A percentile compares a stretch with the other conserved stretches of the same genome.
These are phyloP conservation scores for Drosophila borborema DNA, from an alignment of 2,888 invertebrate genomes.

Conservation along the genomic window DNA sequence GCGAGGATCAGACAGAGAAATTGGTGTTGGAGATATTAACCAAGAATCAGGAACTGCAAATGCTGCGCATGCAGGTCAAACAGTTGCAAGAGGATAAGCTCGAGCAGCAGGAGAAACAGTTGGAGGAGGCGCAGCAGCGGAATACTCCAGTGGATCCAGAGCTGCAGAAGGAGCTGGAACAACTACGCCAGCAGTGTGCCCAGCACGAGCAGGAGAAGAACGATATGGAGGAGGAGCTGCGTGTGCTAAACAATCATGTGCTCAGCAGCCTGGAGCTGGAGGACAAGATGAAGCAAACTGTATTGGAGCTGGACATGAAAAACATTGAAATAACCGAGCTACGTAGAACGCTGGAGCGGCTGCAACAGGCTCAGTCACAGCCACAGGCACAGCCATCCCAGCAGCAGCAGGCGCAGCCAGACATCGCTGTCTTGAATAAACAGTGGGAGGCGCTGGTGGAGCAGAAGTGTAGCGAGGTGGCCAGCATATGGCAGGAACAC, in stretches of 20 bases:
- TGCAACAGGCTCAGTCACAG: slow-evolving; percentile 28
- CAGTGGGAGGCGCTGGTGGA: slow-evolving; percentile 87
- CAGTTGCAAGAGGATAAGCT: slow-evolving; percentile 85
- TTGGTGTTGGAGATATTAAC: slow-evolving; percentile 83
- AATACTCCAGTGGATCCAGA: background rate
- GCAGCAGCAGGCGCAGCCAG: slow-evolving; percentile 11
- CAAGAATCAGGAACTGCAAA: slow-evolving; percentile 85
- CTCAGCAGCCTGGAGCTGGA: slow-evolving; percentile 81
- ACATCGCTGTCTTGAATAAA: slow-evolving; percentile 75
- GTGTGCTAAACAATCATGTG: slow-evolving; percentile 84
- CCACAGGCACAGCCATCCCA: slow-evolving; percentile 9
- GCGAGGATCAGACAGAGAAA: slow-evolving; percentile 84
- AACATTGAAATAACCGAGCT: slow-evolving; percentile 84
- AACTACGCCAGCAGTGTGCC: slow-evolving; percentile 68
- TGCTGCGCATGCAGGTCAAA: slow-evolving; percentile 84
- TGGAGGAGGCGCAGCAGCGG: background rate
- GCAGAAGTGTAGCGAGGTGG: slow-evolving; percentile 89
- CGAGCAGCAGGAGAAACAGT: slow-evolving; percentile 82
- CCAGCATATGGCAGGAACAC: slow-evolving; percentile 90
- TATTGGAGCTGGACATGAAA: slow-evolving; percentile 83
- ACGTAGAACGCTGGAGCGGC: slow-evolving; percentile 69
- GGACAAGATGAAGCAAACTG: slow-evolving; percentile 82
- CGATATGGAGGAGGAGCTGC: slow-evolving; percentile 84
- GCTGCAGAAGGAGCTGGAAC: slow-evolving; percentile 35
- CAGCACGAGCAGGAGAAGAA: slow-evolving; percentile 77